Percentiles rank a stretch among this genome's conserved stretches.
phyloP scores from a whole-genome alignment of 2,113 vertebrate species.

The Emydura subglobosa region DNA sequence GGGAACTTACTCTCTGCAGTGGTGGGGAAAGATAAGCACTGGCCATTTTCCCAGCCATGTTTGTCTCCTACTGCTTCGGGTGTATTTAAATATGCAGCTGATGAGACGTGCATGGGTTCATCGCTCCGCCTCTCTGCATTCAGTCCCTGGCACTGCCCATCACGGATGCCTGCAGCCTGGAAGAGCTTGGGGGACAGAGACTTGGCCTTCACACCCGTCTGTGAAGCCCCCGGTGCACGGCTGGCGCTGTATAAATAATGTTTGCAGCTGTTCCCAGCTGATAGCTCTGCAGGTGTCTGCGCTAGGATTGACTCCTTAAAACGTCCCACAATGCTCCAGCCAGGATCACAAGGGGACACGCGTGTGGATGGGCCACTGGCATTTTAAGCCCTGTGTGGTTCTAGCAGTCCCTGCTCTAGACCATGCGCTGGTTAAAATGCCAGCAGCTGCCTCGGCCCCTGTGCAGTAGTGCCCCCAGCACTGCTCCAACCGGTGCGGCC shows the following conservation, averaged over 20 bases:
- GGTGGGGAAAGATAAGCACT: not conserved
- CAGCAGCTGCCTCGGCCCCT: too few species aligned
- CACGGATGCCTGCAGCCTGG: not conserved
- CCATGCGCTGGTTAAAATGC: too few species aligned
- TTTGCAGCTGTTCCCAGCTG: not conserved
- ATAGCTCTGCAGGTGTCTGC: not conserved
- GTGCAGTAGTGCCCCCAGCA: too few species aligned
- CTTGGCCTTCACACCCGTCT: not conserved
- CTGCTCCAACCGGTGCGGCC: too few species aligned
- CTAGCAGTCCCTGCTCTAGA: too few species aligned
- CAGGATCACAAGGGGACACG: too few species aligned
- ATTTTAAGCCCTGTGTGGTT: too few species aligned
- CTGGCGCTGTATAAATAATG: not conserved
- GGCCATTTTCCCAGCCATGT: not conserved
- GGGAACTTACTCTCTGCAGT: not conserved
- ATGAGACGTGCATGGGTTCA: not conserved
- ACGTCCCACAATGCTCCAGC: too few species aligned
- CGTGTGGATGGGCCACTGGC: too few species aligned
- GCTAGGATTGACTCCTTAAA: too few species aligned
- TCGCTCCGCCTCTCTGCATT: not conserved
- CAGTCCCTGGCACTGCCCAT: not conserved
- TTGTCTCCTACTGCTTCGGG: not conserved
- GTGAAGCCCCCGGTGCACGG: fast-evolving
- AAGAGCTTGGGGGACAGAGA: not conserved
- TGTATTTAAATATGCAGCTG: not conserved